A percentile compares a stretch with the other conserved stretches of the same genome.
Evolutionary conservation across 2,113 vertebrate species (phyloP).

Genomic region (Rhabdornis inornatus): DNA sequence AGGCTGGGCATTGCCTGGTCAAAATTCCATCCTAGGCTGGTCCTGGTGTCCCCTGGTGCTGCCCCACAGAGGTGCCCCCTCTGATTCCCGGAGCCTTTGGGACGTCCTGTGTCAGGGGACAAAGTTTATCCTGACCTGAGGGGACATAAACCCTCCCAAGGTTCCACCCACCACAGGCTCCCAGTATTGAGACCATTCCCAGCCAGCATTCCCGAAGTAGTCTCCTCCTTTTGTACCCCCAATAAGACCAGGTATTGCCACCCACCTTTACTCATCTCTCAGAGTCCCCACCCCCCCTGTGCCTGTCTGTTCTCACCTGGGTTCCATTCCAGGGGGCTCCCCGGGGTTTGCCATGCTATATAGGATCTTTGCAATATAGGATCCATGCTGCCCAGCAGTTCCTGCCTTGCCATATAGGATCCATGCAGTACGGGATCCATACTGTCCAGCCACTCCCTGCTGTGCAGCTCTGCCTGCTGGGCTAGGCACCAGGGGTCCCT

Average conservation of each 20-base stretch:
- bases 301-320: not conserved
- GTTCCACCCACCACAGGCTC: not conserved
- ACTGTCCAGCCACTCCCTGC: not conserved
- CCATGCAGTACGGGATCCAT: not conserved
- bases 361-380: not conserved
- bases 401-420: not conserved
- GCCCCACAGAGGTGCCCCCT: not conserved
- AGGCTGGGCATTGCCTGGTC: not conserved
- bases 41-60: not conserved
- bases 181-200: not conserved
- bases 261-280: not conserved
- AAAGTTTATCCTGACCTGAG: not conserved
- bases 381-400: not conserved
- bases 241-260: not conserved
- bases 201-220: not conserved
- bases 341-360: not conserved
- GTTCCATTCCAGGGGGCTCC: not conserved
- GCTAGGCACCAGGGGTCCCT: not conserved
- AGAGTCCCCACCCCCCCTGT: rapidly evolving
- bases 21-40: not conserved
- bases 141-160: not conserved
- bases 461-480: not conserved
- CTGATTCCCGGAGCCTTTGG: rapidly evolving
- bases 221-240: not conserved
- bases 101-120: rapidly evolving